Conservation (phyloP, 2,113 vertebrate species). For the Channa argus region DNA sequence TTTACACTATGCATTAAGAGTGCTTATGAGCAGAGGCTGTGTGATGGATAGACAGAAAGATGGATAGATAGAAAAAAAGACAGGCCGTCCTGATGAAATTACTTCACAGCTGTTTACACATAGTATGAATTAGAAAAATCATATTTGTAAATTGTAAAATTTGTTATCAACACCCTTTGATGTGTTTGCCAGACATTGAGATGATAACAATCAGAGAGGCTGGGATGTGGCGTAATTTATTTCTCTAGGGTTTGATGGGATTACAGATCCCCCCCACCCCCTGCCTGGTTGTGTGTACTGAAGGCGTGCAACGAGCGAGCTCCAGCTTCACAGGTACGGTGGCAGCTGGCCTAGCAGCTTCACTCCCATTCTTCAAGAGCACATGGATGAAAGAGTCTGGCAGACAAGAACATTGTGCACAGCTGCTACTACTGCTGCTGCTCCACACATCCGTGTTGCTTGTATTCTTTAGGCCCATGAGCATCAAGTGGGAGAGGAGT, state of each 20-base stretch:
- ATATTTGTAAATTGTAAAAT: conserved; percentile 42
- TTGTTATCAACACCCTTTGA: conserved; percentile 31
- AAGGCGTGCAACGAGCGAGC: conserved; percentile 40
- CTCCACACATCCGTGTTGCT: conserved; percentile 40
- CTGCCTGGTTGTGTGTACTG: conserved; percentile 20
- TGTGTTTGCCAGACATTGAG: conserved; percentile 32
- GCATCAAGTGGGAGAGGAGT: conserved; percentile 61
- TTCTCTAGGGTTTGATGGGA: conserved; percentile 63
- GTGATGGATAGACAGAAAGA: conserved; percentile 31
- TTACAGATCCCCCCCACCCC: conserved; percentile 36
- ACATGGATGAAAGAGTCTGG: conserved; percentile 67
- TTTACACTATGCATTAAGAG: conserved; percentile 90
- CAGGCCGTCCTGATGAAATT: conserved; percentile 86
- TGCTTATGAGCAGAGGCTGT: conserved; percentile 73
- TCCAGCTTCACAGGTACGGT: conserved; percentile 58
- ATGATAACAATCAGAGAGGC: conserved; percentile 37
- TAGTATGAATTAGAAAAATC: conserved; percentile 29
- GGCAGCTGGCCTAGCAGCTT: conserved; percentile 66
- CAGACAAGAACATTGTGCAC: conserved; percentile 66
- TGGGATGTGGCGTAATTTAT: conserved; percentile 40
- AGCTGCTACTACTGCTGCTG: conserved; percentile 63
- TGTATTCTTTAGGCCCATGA: conserved; percentile 51
- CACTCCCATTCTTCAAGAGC: conserved; percentile 67
- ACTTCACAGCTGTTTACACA: conserved; percentile 72
- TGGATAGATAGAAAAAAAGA: conserved; percentile 20